Conservation (phyloP, 2,113 vertebrate genomes). For the Cololabis saira region DNA sequence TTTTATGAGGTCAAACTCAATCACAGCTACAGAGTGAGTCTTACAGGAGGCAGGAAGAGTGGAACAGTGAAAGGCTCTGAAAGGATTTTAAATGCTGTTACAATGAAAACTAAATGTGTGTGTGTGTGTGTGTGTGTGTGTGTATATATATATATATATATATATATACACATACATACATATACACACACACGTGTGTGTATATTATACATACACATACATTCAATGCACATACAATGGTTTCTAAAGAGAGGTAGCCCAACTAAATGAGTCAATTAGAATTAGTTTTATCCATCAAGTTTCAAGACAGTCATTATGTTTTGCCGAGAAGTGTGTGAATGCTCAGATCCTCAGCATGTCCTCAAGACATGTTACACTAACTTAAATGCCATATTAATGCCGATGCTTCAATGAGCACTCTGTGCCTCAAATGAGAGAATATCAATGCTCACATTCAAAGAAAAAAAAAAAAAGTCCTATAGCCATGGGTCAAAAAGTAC, state of each 20-base stretch:
- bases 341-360: not conserved
- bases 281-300: not conserved
- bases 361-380: not conserved
- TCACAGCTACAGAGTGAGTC: not conserved
- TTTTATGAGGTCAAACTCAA: constrained; percentile 19
- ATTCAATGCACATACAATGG: too few species aligned
- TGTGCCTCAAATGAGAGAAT: constrained; percentile 2
- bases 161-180: too few species aligned
- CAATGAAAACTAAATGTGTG: not conserved
- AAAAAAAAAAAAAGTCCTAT: too few species aligned
- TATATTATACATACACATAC: too few species aligned
- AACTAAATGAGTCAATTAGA: not conserved
- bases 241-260: too few species aligned
- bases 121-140: too few species aligned
- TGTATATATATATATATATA: too few species aligned
- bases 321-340: not conserved
- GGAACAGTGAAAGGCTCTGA: not conserved
- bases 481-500: too few species aligned
- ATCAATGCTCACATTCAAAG: not conserved
- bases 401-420: not conserved
- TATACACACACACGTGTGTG: too few species aligned
- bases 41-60: not conserved
- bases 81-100: not conserved
- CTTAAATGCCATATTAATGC: not conserved
- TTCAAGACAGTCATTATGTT: not conserved